These are phyloP conservation scores for Dendronephthya gigantea DNA, from an alignment of 64 coral and sea anemone species.

Conservation along the genomic window DNA sequence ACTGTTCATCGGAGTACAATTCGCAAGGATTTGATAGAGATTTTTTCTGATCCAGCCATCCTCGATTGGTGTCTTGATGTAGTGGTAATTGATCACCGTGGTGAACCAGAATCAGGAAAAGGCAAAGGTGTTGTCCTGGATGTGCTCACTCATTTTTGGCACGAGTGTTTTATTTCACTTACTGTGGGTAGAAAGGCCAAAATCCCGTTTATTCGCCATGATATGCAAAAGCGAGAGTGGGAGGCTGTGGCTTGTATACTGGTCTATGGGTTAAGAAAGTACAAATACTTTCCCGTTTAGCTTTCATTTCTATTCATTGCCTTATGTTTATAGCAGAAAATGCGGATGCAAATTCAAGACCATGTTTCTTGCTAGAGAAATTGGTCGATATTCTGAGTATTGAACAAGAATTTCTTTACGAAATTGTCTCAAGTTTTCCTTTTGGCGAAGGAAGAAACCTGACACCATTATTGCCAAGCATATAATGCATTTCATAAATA, in stretches of 20 bases:
- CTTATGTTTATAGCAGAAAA: slow-evolving; percentile 18
- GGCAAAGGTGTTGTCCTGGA: background rate
- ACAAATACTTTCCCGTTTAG: slow-evolving; percentile 7
- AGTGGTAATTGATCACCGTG: background rate
- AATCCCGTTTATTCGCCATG: background rate
- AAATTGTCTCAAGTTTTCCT: too few relatives aligned
- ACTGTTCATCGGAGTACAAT: background rate
- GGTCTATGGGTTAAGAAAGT: slow-evolving; percentile 21
- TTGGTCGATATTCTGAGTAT: too few relatives aligned
- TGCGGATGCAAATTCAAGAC: too few relatives aligned
- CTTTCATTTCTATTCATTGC: slow-evolving; percentile 23
- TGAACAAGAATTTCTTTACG: too few relatives aligned
- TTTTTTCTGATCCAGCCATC: background rate
- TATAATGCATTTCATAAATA: too few relatives aligned
- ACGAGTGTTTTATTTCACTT: background rate
- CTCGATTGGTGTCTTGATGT: background rate
- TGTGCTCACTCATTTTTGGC: background rate
- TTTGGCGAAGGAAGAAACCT: too few relatives aligned
- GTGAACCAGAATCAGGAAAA: background rate
- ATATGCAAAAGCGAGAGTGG: background rate
- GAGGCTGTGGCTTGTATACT: background rate
- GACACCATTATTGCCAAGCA: too few relatives aligned
- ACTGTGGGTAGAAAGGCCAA: background rate
- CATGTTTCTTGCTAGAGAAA: too few relatives aligned
- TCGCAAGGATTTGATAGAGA: background rate